phyloP scores from a whole-genome alignment of 2,888 invertebrate species.

The Prostheceraeus crozeri region DNA sequence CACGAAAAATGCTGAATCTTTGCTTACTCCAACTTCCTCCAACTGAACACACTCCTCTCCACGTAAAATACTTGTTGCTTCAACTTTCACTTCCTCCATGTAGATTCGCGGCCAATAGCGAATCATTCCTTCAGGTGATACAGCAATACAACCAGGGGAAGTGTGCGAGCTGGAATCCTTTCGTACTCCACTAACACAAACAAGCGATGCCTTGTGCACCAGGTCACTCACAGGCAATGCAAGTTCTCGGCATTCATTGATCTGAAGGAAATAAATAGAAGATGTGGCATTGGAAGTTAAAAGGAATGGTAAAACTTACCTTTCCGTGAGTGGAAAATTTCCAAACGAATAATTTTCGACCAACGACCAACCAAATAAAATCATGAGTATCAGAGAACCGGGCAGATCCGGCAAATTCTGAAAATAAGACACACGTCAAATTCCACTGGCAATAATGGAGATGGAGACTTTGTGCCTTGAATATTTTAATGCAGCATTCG shows the following conservation, averaged over 20 bases:
- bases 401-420: too few relatives aligned
- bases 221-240: background rate
- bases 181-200: background rate
- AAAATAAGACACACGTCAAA: too few relatives aligned
- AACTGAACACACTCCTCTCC: slow-evolving; percentile 18
- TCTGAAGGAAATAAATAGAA: background rate
- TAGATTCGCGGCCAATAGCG: slow-evolving; percentile 16
- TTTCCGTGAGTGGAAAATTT: background rate
- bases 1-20: too few relatives aligned
- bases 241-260: background rate
- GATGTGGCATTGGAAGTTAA: background rate
- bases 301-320: background rate
- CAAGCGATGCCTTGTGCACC: background rate
- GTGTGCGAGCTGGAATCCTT: too few relatives aligned
- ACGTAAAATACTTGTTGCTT: background rate
- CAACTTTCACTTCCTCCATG: background rate
- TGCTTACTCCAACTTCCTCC: too few relatives aligned
- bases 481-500: too few relatives aligned
- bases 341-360: slow-evolving; percentile 9
- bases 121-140: background rate
- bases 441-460: too few relatives aligned
- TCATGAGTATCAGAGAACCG: too few relatives aligned
- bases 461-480: too few relatives aligned
- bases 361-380: too few relatives aligned
- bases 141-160: background rate